These are phyloP conservation scores for Unio pictorum DNA, from an alignment of 2,888 invertebrate genomes.

Conservation along the genomic window DNA sequence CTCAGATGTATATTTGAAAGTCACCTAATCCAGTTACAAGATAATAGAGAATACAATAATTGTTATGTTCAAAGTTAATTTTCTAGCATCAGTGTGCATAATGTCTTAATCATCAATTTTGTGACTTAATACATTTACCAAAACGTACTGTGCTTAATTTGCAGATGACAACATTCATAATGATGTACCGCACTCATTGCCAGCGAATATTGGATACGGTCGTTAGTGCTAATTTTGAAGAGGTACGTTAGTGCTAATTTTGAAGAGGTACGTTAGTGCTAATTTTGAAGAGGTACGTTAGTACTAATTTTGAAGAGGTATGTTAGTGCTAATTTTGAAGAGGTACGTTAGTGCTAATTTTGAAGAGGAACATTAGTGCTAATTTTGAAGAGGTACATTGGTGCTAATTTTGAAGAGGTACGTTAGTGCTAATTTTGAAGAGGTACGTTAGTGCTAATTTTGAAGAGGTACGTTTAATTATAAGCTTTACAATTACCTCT, in stretches of 20 bases:
- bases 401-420: constrained; percentile 66
- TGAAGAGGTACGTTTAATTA: constrained; percentile 63
- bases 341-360: constrained; percentile 67
- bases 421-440: constrained; percentile 69
- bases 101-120: neutral
- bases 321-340: constrained; percentile 69
- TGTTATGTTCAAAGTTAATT: neutral
- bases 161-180: constrained; percentile 69
- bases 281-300: constrained; percentile 66
- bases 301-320: constrained; percentile 66
- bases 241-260: constrained; percentile 69
- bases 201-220: constrained; percentile 71
- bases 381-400: constrained; percentile 66
- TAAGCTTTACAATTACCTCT: too few species aligned
- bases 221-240: constrained; percentile 70
- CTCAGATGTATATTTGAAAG: too few species aligned
- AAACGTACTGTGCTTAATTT: constrained; percentile 4
- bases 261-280: constrained; percentile 62
- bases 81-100: neutral
- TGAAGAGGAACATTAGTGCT: constrained; percentile 62
- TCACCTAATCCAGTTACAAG: too few species aligned
- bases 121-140: neutral
- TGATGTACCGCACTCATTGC: constrained; percentile 72
- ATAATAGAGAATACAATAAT: too few species aligned
- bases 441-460: constrained; percentile 67